Evolutionary conservation across 2,113 vertebrate species (phyloP).

Genomic region (Nycticebus coucang): DNA sequence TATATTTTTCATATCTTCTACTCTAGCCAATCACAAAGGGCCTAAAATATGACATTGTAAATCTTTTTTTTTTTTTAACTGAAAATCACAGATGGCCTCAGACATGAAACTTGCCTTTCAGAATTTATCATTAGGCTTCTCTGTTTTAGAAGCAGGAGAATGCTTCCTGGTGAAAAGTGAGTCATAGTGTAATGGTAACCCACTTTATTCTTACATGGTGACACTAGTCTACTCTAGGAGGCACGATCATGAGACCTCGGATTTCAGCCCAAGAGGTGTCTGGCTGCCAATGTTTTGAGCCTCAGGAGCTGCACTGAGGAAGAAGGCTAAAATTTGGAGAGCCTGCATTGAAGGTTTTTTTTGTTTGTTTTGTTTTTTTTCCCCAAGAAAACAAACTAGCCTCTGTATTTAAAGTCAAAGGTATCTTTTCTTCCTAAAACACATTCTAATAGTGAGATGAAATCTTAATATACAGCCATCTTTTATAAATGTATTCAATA

Average conservation of each 20-base stretch:
- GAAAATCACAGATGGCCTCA: background rate
- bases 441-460: too few species aligned
- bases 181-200: background rate
- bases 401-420: too few species aligned
- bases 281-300: constrained; percentile 23
- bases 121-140: constrained; percentile 40
- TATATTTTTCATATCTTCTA: constrained; percentile 33
- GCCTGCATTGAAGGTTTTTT: background rate
- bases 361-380: too few species aligned
- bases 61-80: background rate
- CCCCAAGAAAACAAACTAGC: too few species aligned
- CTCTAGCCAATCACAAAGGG: background rate
- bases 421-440: too few species aligned
- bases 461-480: too few species aligned
- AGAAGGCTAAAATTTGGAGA: background rate
- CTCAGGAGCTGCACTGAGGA: background rate
- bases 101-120: background rate
- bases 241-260: background rate
- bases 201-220: background rate
- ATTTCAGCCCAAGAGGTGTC: constrained; percentile 20
- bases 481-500: too few species aligned
- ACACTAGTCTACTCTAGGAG: background rate
- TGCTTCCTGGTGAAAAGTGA: background rate
- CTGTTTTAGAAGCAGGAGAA: background rate
- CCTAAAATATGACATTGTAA: constrained; percentile 22